phyloP scores from a whole-genome alignment of 2,113 vertebrate species.

The Malurus cyaneus region DNA sequence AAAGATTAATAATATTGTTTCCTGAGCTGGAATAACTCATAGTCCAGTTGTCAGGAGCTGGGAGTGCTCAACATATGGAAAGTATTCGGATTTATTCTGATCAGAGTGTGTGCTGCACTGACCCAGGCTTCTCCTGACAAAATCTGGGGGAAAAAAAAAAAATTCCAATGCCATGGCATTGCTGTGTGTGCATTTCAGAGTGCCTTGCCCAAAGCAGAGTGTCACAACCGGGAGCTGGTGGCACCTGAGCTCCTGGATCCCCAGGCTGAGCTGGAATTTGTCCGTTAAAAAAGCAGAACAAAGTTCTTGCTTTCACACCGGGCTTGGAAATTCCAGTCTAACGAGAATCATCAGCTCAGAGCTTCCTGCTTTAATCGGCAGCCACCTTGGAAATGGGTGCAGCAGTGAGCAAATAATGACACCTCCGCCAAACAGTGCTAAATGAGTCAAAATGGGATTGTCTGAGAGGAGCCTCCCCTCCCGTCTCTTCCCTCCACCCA shows the following conservation, averaged over 20 bases:
- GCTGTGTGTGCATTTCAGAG: not conserved
- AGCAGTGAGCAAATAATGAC: not conserved
- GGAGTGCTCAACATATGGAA: not conserved
- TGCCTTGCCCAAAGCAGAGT: not conserved
- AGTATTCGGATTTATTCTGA: not conserved
- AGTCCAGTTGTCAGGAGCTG: conserved; percentile 1
- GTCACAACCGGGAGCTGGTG: accelerated
- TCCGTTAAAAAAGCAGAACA: not conserved
- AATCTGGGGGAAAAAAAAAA: not conserved
- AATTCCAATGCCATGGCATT: not conserved
- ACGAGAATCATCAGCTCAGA: not conserved
- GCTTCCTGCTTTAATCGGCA: conserved; percentile 23
- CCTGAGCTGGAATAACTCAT: conserved; percentile 23
- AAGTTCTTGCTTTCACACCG: not conserved
- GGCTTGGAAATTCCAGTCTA: conserved; percentile 45
- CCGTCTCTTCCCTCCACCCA: not conserved
- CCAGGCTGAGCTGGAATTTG: not conserved
- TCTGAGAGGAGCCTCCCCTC: not conserved
- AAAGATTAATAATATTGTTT: not conserved
- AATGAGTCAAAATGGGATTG: not conserved
- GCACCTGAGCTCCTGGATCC: not conserved
- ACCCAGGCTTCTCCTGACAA: not conserved
- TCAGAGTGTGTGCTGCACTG: not conserved
- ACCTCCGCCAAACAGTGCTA: not conserved
- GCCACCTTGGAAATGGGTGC: not conserved